phyloP scores from a whole-genome alignment of 2,113 vertebrate species.

The Lonchura striata region DNA sequence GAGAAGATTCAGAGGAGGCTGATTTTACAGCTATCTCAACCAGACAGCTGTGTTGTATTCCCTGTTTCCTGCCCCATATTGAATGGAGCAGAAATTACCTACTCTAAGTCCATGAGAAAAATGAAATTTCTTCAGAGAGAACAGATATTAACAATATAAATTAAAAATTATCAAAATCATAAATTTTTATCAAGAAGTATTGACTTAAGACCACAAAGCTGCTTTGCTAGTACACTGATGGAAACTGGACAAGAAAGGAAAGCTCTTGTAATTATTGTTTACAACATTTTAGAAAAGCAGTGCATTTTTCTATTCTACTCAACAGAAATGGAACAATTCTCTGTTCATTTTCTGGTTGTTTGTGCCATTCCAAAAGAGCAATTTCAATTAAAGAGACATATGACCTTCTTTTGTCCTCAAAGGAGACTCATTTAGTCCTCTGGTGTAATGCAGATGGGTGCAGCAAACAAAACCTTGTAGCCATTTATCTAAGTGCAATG shows the following conservation, averaged over 20 bases:
- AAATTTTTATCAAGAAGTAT: neutral
- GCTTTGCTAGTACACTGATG: neutral
- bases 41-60: neutral
- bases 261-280: neutral
- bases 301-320: neutral
- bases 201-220: neutral
- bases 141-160: neutral
- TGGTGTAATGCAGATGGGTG: neutral
- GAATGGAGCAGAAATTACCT: neutral
- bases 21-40: neutral
- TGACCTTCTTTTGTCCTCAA: neutral
- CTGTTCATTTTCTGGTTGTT: neutral
- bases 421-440: neutral
- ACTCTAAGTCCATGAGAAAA: neutral
- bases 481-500: neutral
- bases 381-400: slow-evolving; percentile 6
- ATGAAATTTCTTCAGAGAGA: neutral
- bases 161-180: neutral
- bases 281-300: neutral
- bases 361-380: neutral
- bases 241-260: neutral
- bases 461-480: neutral
- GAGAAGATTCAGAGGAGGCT: neutral
- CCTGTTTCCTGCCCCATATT: neutral
- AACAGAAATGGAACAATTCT: neutral